phyloP scores from a whole-genome alignment of 2,888 invertebrate species.

The Dasypolia templi region DNA sequence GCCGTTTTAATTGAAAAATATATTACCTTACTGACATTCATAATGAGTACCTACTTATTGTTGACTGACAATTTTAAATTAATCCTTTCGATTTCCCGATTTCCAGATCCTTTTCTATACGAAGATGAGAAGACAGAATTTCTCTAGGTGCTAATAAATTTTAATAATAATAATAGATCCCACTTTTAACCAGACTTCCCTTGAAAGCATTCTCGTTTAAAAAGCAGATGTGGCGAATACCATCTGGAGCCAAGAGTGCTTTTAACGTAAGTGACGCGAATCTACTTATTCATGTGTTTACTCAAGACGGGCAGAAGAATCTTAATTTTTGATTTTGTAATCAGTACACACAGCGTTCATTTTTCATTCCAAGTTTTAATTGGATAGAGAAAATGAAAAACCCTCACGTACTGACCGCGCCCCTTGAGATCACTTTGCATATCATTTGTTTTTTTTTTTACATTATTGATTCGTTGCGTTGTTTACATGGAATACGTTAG shows the following conservation, averaged over 20 bases:
- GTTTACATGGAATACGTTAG: constrained; percentile 7
- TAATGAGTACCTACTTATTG: background rate
- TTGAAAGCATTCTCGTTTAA: constrained; percentile 61
- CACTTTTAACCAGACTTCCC: constrained; percentile 42
- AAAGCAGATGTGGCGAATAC: constrained; percentile 59
- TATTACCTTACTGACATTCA: background rate
- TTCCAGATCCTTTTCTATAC: background rate
- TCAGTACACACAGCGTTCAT: constrained; percentile 60
- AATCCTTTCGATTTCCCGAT: background rate
- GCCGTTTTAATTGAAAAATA: too few relatives aligned
- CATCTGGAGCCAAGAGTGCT: constrained; percentile 55
- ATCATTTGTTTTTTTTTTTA: constrained; percentile 55
- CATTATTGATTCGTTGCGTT: constrained; percentile 32
- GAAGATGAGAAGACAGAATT: background rate
- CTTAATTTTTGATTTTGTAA: constrained; percentile 62
- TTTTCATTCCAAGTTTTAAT: constrained; percentile 66
- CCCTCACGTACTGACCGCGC: constrained; percentile 59
- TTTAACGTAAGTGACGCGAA: constrained; percentile 57
- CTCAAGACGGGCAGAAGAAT: constrained; percentile 33
- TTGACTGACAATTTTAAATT: background rate
- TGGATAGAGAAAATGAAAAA: constrained; percentile 62
- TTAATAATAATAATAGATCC: constrained; percentile 56
- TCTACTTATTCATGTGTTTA: constrained; percentile 61
- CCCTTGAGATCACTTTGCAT: constrained; percentile 61
- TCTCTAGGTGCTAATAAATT: constrained; percentile 45